Base-by-base conservation (phyloP, 2,113 vertebrate genomes). In the Balaeniceps rex region DNA sequence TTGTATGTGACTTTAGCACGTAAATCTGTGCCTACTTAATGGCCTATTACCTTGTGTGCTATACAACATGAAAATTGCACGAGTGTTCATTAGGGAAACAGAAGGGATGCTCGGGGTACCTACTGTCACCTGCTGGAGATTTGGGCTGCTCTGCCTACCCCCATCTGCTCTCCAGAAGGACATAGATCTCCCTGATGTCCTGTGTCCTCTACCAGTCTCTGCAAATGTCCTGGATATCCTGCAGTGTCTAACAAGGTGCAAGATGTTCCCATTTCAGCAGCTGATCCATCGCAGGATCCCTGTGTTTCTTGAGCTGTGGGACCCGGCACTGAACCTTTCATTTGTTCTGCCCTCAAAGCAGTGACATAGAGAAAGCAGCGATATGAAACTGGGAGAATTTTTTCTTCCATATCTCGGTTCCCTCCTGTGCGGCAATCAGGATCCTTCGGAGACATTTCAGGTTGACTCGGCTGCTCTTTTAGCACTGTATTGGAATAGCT, bases 341-440 rank as follows among this genome's bases (percentile, higher is more conserved):
- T 55, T 76, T 15, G 1, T n/a, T 57, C 52, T 89, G 52, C 76
- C 25, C 65, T 88, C 28, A 36, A 11, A 92, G 83, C 68, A 25
- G 69, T 46, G 74, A 52, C 77, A 60, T 6, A 14, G 71, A 46
- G 83, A 31, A 76, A 76, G 89, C 18, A 52, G 44, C 0, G 0
- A 29, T 19, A 57, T 61, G 65, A 87, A 92, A 79, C 25, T 1
- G 42, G 52, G 47, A 79, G 83, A 72, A 76, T 29, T 91, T 81
- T 94, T 51, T 60, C 57, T 82, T 47, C 36, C 1, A 3, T 87
- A 19, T 26, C 88, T 87, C 0, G 0, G 40, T 88, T 51, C 65
- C 96, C 95, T 92, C 86, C 95, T 94, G 97, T 76, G 96, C 38
- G 9, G 94, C 92, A 95, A 94, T 96, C 97, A 96, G 80, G 92